Evolutionary conservation across 2,113 vertebrate species (phyloP).

Genomic region (Desmodus rotundus): DNA sequence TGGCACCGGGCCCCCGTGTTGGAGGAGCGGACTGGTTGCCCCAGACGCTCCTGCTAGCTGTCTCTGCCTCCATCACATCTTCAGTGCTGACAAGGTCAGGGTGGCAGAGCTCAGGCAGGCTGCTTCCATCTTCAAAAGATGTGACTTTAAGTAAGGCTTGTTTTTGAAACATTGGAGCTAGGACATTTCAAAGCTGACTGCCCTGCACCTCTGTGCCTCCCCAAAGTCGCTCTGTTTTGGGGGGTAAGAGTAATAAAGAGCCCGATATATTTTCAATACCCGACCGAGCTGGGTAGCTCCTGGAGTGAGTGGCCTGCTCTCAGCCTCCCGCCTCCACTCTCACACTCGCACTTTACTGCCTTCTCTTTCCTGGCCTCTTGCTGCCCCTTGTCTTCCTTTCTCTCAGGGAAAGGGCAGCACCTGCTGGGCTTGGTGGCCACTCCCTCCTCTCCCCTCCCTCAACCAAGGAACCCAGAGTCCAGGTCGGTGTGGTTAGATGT

Average conservation of each 20-base stretch:
- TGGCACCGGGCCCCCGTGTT: background rate
- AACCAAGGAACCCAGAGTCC: background rate
- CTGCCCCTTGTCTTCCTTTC: conserved; percentile 27
- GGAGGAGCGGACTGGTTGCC: background rate
- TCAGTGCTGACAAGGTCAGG: background rate
- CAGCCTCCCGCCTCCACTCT: background rate
- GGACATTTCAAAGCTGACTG: background rate
- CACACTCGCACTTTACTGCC: conserved; percentile 65
- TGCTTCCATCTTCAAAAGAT: background rate
- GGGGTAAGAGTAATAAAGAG: background rate
- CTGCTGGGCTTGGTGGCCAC: background rate
- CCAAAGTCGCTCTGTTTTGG: background rate
- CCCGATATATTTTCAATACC: background rate
- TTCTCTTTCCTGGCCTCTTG: background rate
- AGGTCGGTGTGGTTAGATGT: background rate
- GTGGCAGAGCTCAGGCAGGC: background rate
- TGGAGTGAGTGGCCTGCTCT: background rate
- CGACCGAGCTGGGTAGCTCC: conserved; percentile 47
- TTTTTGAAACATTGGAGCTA: background rate
- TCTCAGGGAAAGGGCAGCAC: conserved; percentile 67
- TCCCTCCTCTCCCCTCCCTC: background rate
- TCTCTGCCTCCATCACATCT: no score
- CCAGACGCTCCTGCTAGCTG: background rate
- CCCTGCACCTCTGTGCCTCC: background rate
- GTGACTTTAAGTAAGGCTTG: background rate